Conservation (phyloP, 2,113 vertebrate genomes). For the Australoheros scitulus region DNA sequence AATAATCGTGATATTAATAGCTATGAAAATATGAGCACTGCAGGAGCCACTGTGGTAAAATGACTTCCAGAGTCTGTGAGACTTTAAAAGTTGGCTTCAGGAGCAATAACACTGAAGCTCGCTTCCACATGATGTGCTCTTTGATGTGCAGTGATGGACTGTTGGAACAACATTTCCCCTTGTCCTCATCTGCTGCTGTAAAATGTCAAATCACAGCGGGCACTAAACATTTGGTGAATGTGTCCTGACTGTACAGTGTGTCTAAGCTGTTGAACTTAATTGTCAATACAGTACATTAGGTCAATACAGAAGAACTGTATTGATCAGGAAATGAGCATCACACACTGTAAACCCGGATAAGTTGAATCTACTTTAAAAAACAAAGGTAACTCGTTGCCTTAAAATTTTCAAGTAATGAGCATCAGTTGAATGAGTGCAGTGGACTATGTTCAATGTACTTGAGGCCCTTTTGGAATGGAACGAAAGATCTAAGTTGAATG, state of each 20-base stretch:
- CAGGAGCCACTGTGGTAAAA: slow-evolving; percentile 54
- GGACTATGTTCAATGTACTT: too few relatives aligned
- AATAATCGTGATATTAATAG: slow-evolving; percentile 71
- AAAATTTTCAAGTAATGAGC: too few relatives aligned
- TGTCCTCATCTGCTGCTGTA: slow-evolving; percentile 16
- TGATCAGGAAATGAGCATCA: background rate
- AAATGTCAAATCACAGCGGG: slow-evolving; percentile 31
- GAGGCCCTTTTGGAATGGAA: too few relatives aligned
- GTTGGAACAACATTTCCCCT: slow-evolving; percentile 45
- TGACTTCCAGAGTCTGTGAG: slow-evolving; percentile 64
- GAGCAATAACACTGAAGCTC: slow-evolving; percentile 45
- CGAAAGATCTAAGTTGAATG: too few relatives aligned
- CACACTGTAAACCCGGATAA: too few relatives aligned
- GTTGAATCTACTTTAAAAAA: too few relatives aligned
- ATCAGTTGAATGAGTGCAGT: too few relatives aligned
- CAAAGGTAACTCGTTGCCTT: too few relatives aligned
- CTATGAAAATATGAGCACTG: slow-evolving; percentile 63
- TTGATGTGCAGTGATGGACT: slow-evolving; percentile 45
- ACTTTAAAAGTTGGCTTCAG: slow-evolving; percentile 49
- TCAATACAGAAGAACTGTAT: background rate
- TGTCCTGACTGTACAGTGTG: background rate
- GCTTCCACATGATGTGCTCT: slow-evolving; percentile 38
- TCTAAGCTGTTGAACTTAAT: background rate
- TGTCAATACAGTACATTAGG: background rate
- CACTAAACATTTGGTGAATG: background rate